Base-by-base conservation (phyloP, 2,797 vertebrate species). In the Microchirus variegatus region DNA sequence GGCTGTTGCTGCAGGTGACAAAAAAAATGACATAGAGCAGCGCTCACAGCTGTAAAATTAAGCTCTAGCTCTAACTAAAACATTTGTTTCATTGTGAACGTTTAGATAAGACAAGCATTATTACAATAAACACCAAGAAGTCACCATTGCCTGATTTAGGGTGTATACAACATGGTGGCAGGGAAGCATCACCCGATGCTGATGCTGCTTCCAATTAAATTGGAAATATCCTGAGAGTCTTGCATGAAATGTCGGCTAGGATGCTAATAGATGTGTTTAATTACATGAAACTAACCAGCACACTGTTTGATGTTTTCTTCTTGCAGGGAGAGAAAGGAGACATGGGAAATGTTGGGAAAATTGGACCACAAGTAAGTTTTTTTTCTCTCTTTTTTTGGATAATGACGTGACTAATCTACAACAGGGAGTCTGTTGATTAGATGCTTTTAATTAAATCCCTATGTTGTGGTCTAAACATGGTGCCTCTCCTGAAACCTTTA, bases 301-400 rank as follows among this genome's bases (percentile, higher is more conserved):
- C 38, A 12, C 57, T 74, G 58, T 74, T 73, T 74, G 46, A 67
- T 88, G 63, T 87, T 66, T 87, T 82, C 48, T 88, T 59, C 82
- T 89, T 87, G 75, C 88, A 99, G 97, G 97, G 97, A 81, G 97
- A 99, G 90, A 89, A 90, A 59, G 97, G 97, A 56, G 95, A 97
- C 73, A 77, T 89, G 79, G 97, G 97, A 90, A 94, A 90, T 57
- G 61, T 92, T 78, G 97, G 97, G 79, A 98, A 97, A 93, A 81
- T 57, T 26, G 97, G 97, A 67, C 93, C 95, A 89, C 91, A 89
- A 87, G 97, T 99, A 92, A 96, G 96, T 90, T 45, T 52, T 90
- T 45, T 52, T 57, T 31, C 43, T 11, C 2, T 10, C 17, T 3
- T 57, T 11, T 9, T 13, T 37, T 2, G 16, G 16, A n/a, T 53